A percentile compares a stretch with the other conserved stretches of the same genome.
These are phyloP conservation scores for Leptobrachium leishanense DNA, from an alignment of 2,113 vertebrate species.

Conservation along the genomic window DNA sequence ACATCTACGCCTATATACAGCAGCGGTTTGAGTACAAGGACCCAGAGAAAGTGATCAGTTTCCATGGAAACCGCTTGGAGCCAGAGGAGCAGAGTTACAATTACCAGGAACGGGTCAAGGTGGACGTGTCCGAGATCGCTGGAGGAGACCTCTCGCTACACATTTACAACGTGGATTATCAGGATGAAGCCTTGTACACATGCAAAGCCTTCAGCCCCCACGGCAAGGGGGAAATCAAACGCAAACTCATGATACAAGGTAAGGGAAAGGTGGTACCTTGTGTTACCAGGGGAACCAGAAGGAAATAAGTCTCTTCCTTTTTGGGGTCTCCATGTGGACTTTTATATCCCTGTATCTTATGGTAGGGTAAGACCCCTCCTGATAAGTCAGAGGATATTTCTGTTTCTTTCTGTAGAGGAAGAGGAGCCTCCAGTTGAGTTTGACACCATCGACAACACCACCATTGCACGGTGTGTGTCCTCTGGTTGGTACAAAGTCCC, in stretches of 20 bases:
- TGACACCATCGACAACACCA: conserved; percentile 47
- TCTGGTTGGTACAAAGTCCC: conserved; percentile 54
- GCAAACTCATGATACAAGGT: conserved; percentile 58
- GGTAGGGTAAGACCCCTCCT: no score
- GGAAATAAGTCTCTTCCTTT: background rate
- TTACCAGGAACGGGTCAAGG: conserved; percentile 54
- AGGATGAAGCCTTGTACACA: conserved; percentile 55
- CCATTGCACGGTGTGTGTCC: conserved; percentile 50
- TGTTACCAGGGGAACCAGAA: no score
- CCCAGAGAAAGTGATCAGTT: conserved; percentile 55
- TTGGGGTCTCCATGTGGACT: background rate
- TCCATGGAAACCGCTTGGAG: conserved; percentile 51
- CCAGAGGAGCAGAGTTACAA: conserved; percentile 53
- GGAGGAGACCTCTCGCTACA: conserved; percentile 53
- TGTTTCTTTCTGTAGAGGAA: conserved; percentile 26
- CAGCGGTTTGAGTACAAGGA: conserved; percentile 33
- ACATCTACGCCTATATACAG: conserved; percentile 39
- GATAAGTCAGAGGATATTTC: background rate
- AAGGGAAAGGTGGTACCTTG: conserved; percentile 4
- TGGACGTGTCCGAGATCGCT: conserved; percentile 52
- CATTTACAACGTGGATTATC: conserved; percentile 53
- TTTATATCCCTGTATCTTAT: no score
- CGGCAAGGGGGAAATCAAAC: conserved; percentile 49
- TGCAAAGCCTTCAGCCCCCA: conserved; percentile 50
- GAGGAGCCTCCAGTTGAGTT: conserved; percentile 58